Evolutionary conservation across 1,140 invertebrate species (phyloP), one percentile per base, ranked within the genome.

Genomic region (Melipona quadrifasciata): DNA sequence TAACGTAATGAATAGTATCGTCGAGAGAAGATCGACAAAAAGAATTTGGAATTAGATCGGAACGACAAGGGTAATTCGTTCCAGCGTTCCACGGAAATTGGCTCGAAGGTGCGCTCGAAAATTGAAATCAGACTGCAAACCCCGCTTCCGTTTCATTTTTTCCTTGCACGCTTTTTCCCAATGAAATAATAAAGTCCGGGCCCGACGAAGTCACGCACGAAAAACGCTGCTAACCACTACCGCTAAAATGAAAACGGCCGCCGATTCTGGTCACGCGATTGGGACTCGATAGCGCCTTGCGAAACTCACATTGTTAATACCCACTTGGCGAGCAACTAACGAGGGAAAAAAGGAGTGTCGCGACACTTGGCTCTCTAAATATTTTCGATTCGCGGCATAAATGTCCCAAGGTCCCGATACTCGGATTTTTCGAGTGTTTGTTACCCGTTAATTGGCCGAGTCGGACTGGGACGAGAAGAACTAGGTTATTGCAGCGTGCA

Each of bases 401-500:
- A 58, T 58, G 12, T 58, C 21, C 11, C 57, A 10, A 12, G 31
- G 11, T 55, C 1, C 1, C 21, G 11, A 47, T 16, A 19, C 2
- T 47, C 14, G 21, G 47, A 68, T 82, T 76, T 76, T 47, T 34
- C 51, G 57, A 27, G 27, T 12, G 31, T 47, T 31, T 64, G n/a
- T 65, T 51, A 24, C 14, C 1, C 16, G 19, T 34, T 31, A 17
- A 82, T 55, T 47, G 2, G n/a, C 8, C 10, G 39, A 47, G 39
- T 47, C 39, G 39, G 8, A 47, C 31, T 21, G 19, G 19, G 61
- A 80, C 34, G 14, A 21, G 14, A 14, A 51, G 10, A 17, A 77
- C 72, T 84, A 31, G 67, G 76, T 88, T 88, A 84, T 84, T 4
- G 58, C 58, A 61, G 24, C 1, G 24, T n/a, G n/a, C 11, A 24